phyloP scores from a whole-genome alignment of 2,888 invertebrate species.

The Rhodophaea formosa region DNA sequence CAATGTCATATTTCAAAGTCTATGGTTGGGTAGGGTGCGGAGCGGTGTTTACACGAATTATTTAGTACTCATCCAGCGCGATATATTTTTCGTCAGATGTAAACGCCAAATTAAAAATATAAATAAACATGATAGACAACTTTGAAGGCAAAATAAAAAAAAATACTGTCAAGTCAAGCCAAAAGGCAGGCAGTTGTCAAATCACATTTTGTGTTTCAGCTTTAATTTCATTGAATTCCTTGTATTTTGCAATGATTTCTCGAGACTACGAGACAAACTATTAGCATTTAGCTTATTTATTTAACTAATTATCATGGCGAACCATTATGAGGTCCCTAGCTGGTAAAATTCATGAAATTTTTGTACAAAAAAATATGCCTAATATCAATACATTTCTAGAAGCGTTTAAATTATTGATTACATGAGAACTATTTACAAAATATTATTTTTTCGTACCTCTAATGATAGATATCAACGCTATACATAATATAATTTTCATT shows the following conservation, averaged over 20 bases:
- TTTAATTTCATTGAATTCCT: background rate
- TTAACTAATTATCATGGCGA: slow-evolving; percentile 82
- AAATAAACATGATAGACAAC: background rate
- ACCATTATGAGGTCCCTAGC: slow-evolving; percentile 94
- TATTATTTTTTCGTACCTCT: background rate
- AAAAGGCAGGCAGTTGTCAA: background rate
- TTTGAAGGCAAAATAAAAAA: background rate
- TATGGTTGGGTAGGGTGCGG: no score
- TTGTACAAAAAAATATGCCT: background rate
- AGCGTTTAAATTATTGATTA: background rate
- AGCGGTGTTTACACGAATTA: no score
- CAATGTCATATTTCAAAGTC: no score
- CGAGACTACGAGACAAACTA: background rate
- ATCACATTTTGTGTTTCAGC: background rate
- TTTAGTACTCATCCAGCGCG: no score
- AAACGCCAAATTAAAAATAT: background rate
- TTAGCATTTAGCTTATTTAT: background rate
- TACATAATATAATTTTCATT: background rate
- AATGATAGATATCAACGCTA: background rate
- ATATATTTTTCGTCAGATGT: slow-evolving; percentile 8
- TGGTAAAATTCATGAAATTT: slow-evolving; percentile 81
- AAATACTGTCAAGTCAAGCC: slow-evolving; percentile 1
- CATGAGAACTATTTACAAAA: background rate
- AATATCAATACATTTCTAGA: slow-evolving; percentile 14
- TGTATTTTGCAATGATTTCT: slow-evolving; percentile 5